Base-by-base conservation (phyloP, 2,888 invertebrate species). In the Sphaeridia pumilis region DNA sequence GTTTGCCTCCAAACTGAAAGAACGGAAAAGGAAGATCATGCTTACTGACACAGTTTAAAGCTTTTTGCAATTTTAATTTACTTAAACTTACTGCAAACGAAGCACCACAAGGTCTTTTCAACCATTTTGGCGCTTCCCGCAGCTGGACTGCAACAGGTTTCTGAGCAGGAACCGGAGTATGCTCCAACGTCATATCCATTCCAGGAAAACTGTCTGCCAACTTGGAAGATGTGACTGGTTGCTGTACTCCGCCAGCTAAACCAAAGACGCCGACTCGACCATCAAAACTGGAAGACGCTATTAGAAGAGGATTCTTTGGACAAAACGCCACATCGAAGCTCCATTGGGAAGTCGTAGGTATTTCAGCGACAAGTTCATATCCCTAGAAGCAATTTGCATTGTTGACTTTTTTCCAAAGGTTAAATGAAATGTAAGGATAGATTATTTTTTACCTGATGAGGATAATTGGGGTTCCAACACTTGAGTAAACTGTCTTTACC, bases 391-490 rank as follows among this genome's bases (percentile, higher is more conserved):
- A n/a, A n/a, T n/a, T n/a, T n/a, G n/a, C n/a, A n/a, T n/a, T n/a
- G n/a, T n/a, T n/a, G n/a, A n/a, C n/a, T n/a, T n/a, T n/a, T n/a
- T n/a, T n/a, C n/a, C n/a, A n/a, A n/a, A n/a, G n/a, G n/a, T n/a
- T n/a, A n/a, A n/a, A n/a, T n/a, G n/a, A n/a, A n/a, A n/a, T n/a
- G n/a, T n/a, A n/a, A n/a, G n/a, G n/a, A n/a, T n/a, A n/a, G n/a
- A n/a, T n/a, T n/a, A n/a, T n/a, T n/a, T n/a, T 66, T 66, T 58
- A 79, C 81, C 49, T 78, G 77, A 47, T 73, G 74, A 51, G 79
- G 79, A 49, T 82, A 81, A 69, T 89, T 92, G 0, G 93, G 92
- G 73, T 94, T 88, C 92, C 93, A 94, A 67, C 89, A 87, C n/a
- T 90, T 75, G 58, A 94, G 84, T 62, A 83, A 77, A 67, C 88